These are phyloP conservation scores for Epizoanthus stellaris DNA, from an alignment of 92 coral and sea anemone species.

Conservation along the genomic window DNA sequence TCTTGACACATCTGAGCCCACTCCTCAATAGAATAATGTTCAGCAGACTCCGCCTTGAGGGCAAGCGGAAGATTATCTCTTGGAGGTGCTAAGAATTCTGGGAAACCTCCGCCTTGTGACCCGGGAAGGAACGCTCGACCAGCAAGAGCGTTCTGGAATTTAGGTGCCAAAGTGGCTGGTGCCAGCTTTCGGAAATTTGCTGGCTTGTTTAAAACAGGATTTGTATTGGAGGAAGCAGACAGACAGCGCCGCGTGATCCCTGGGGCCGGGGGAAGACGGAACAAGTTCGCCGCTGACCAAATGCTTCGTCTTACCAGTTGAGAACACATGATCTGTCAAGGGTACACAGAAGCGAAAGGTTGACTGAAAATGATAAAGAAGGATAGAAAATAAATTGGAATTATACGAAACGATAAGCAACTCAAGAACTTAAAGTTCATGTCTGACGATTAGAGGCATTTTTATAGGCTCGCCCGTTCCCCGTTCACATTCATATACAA, in stretches of 20 bases:
- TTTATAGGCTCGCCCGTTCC: too few relatives aligned
- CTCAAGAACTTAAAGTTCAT: too few relatives aligned
- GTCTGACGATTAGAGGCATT: too few relatives aligned
- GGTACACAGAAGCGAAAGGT: not conserved
- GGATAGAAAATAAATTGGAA: too few relatives aligned
- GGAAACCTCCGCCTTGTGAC: conserved; percentile 69
- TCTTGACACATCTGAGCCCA: conserved; percentile 72
- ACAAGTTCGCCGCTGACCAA: not conserved
- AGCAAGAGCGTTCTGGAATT: conserved; percentile 62
- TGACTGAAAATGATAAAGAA: too few relatives aligned
- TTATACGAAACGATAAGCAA: too few relatives aligned
- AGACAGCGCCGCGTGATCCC: not conserved
- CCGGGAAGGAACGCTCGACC: conserved; percentile 81
- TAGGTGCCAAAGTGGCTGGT: conserved; percentile 61
- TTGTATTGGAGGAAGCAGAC: not conserved
- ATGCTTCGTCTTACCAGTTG: not conserved
- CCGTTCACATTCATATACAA: too few relatives aligned
- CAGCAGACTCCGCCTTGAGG: conserved; percentile 44
- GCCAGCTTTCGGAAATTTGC: conserved; percentile 52
- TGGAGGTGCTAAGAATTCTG: conserved; percentile 72
- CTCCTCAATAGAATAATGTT: conserved; percentile 38
- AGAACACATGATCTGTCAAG: not conserved
- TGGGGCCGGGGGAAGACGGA: not conserved
- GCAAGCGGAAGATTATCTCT: conserved; percentile 72
- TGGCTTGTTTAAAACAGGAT: not conserved